Percentiles rank a stretch among this genome's conserved stretches.
Conservation (phyloP, 2,888 invertebrate genomes). For the Eremobia ochroleuca region DNA sequence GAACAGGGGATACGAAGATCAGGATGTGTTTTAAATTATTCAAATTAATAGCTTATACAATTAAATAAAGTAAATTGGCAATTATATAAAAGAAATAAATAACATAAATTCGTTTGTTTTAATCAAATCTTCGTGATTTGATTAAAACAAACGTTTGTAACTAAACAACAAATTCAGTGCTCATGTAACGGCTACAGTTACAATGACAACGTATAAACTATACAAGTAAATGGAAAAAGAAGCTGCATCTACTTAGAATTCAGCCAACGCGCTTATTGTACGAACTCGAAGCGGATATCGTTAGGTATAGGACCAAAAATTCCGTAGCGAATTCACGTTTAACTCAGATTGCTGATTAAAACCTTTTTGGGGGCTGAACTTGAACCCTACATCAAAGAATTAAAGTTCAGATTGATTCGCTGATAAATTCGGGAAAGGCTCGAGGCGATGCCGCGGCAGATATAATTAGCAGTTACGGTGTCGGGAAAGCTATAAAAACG, state of each 20-base stretch:
- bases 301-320: slow-evolving; percentile 60
- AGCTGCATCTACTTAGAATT: slow-evolving; percentile 22
- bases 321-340: slow-evolving; percentile 67
- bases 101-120: too few species aligned
- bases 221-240: slow-evolving; percentile 7
- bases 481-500: slow-evolving; percentile 86
- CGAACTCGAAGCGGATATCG: slow-evolving; percentile 55
- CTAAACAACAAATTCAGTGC: slow-evolving; percentile 9
- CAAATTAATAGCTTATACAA: slow-evolving; percentile 15
- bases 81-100: slow-evolving; percentile 14
- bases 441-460: slow-evolving; percentile 79
- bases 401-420: slow-evolving; percentile 68
- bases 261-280: slow-evolving; percentile 61
- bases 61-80: slow-evolving; percentile 26
- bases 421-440: slow-evolving; percentile 73
- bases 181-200: background rate
- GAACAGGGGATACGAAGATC: slow-evolving; percentile 6
- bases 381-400: slow-evolving; percentile 63
- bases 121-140: too few species aligned
- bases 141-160: slow-evolving; percentile 34
- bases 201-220: slow-evolving; percentile 1
- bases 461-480: slow-evolving; percentile 87
- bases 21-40: slow-evolving; percentile 22
- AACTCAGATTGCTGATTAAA: slow-evolving; percentile 74
- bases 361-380: slow-evolving; percentile 47